Conservation (phyloP, 2,888 invertebrate genomes). For the Sturmia bella region DNA sequence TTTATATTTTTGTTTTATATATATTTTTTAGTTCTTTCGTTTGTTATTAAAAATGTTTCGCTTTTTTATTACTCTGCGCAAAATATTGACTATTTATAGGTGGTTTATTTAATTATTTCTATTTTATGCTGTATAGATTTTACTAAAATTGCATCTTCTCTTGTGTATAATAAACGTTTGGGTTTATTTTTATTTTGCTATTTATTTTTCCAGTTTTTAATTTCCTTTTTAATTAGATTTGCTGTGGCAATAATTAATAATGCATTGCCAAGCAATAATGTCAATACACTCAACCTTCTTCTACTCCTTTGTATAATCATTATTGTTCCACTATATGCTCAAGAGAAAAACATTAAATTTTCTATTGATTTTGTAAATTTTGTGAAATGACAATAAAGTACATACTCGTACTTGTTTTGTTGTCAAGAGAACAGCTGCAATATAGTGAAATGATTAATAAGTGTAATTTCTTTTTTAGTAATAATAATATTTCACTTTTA, state of each 20-base stretch:
- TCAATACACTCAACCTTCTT: constrained; percentile 55
- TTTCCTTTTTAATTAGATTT: constrained; percentile 67
- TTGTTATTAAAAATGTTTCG: constrained; percentile 11
- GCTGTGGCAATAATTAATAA: constrained; percentile 66
- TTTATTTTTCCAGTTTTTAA: constrained; percentile 51
- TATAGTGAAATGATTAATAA: too few species aligned
- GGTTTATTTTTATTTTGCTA: constrained; percentile 20
- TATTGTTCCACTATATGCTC: neutral
- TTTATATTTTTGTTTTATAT: neutral
- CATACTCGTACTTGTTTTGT: too few species aligned
- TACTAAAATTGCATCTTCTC: constrained; percentile 5
- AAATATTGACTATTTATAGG: constrained; percentile 40
- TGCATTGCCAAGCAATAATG: constrained; percentile 63
- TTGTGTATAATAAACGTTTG: neutral
- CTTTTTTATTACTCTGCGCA: constrained; percentile 21
- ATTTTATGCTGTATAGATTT: constrained; percentile 19
- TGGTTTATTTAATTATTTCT: constrained; percentile 47
- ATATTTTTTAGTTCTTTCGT: neutral
- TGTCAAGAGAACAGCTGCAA: too few species aligned
- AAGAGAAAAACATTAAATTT: neutral
- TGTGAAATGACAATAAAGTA: neutral
- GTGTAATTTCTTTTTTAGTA: too few species aligned
- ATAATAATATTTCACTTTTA: too few species aligned
- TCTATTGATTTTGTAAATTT: constrained; percentile 9
- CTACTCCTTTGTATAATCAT: constrained; percentile 24